Evolutionary conservation across 2,113 vertebrate species (phyloP).

Genomic region (Elachura formosa): DNA sequence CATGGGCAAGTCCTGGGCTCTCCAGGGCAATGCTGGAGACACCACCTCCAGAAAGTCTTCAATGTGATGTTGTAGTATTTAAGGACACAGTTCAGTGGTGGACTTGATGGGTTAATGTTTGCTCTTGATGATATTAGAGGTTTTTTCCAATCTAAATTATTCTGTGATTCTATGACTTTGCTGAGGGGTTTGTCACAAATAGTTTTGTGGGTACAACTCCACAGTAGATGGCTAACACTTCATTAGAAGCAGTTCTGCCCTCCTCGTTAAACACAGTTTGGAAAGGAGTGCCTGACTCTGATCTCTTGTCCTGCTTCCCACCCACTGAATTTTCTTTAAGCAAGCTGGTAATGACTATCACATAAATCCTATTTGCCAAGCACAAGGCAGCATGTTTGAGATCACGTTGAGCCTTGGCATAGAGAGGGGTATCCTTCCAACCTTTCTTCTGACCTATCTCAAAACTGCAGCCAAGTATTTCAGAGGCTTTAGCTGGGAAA

Average conservation of each 20-base stretch:
- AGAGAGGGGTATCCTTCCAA: background rate
- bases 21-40: background rate
- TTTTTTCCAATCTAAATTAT: background rate
- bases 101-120: background rate
- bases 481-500: background rate
- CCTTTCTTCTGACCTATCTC: background rate
- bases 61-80: background rate
- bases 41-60: background rate
- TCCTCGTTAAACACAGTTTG: accelerated
- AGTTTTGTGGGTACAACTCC: background rate
- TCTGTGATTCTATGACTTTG: background rate
- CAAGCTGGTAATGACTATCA: background rate
- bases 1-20: background rate
- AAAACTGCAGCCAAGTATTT: background rate
- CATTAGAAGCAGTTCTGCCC: background rate
- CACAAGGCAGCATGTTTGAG: background rate
- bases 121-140: background rate
- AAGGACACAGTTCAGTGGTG: background rate
- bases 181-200: background rate
- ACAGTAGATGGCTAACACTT: background rate
- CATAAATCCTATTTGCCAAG: background rate
- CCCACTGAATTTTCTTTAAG: background rate
- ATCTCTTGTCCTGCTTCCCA: background rate
- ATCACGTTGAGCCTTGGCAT: background rate
- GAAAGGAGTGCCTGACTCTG: background rate